Conservation (phyloP, 2,888 invertebrate genomes). For the Amiota mariae region DNA sequence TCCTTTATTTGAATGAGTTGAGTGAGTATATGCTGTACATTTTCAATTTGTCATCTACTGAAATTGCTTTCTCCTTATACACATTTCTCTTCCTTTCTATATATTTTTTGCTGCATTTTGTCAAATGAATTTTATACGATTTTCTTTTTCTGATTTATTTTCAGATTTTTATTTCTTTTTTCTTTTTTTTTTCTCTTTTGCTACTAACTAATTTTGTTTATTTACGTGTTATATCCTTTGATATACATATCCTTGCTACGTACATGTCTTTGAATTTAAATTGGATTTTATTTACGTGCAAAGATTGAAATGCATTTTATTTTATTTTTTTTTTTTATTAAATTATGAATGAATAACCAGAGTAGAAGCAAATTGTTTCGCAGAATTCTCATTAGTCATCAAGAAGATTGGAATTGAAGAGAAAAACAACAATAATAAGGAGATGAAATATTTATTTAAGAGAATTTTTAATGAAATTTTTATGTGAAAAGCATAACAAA, state of each 20-base stretch:
- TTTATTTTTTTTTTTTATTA: slow-evolving; percentile 51
- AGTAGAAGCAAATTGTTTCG: neutral
- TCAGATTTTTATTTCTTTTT: slow-evolving; percentile 30
- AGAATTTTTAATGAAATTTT: too few relatives aligned
- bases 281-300: slow-evolving; percentile 66
- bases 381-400: too few relatives aligned
- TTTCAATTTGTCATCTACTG: slow-evolving; percentile 68
- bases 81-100: slow-evolving; percentile 23
- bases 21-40: slow-evolving; percentile 25
- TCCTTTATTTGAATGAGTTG: too few relatives aligned
- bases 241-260: neutral
- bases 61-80: slow-evolving; percentile 60
- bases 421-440: too few relatives aligned
- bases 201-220: slow-evolving; percentile 64
- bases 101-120: slow-evolving; percentile 61
- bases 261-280: slow-evolving; percentile 70
- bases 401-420: too few relatives aligned
- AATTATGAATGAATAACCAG: slow-evolving; percentile 65
- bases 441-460: too few relatives aligned
- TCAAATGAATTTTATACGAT: slow-evolving; percentile 65
- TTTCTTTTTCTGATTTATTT: slow-evolving; percentile 37
- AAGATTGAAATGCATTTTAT: slow-evolving; percentile 69
- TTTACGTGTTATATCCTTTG: neutral
- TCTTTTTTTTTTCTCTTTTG: slow-evolving; percentile 54
- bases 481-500: too few relatives aligned